A percentile compares a stretch with the other conserved stretches of the same genome.
Conservation (phyloP, 2,888 invertebrate genomes). For the Monopis laevigella region DNA sequence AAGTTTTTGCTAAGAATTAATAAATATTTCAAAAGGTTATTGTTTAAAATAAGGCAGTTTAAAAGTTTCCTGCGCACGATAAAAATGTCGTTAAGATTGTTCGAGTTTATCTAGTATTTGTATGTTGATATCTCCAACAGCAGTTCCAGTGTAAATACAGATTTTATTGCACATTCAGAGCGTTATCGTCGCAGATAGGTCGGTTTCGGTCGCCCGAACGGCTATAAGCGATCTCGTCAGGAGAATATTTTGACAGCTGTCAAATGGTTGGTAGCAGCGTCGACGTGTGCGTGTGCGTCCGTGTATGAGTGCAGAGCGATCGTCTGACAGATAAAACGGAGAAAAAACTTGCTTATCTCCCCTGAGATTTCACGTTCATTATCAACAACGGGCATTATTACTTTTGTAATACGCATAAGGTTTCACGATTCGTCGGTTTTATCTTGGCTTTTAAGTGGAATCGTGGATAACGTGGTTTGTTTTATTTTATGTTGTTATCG, state of each 20-base stretch:
- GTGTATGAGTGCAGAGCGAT: constrained; percentile 25
- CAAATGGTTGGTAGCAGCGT: constrained; percentile 23
- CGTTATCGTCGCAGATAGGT: constrained; percentile 7
- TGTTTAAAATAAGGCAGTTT: too few species aligned
- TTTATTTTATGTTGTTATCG: constrained; percentile 6
- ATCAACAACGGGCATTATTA: constrained; percentile 30
- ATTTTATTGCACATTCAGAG: constrained; percentile 32
- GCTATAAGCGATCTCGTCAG: not conserved
- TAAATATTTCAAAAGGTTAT: too few species aligned
- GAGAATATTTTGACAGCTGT: constrained; percentile 45
- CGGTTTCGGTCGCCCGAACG: not conserved
- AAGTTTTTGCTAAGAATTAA: too few species aligned
- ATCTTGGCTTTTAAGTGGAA: constrained; percentile 10
- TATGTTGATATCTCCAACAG: constrained; percentile 39
- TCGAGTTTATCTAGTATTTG: constrained; percentile 45
- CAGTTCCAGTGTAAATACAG: constrained; percentile 43
- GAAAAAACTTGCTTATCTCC: constrained; percentile 33
- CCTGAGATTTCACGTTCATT: constrained; percentile 54
- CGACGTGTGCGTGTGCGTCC: constrained; percentile 22
- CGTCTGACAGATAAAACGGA: constrained; percentile 31
- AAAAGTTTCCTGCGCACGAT: constrained; percentile 29
- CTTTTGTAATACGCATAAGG: constrained; percentile 14
- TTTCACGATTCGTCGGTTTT: constrained; percentile 12
- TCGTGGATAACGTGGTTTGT: constrained; percentile 1
- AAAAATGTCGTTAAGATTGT: constrained; percentile 51